Conservation (phyloP, 2,113 vertebrate species). For the Hippocampus mohnikei region DNA sequence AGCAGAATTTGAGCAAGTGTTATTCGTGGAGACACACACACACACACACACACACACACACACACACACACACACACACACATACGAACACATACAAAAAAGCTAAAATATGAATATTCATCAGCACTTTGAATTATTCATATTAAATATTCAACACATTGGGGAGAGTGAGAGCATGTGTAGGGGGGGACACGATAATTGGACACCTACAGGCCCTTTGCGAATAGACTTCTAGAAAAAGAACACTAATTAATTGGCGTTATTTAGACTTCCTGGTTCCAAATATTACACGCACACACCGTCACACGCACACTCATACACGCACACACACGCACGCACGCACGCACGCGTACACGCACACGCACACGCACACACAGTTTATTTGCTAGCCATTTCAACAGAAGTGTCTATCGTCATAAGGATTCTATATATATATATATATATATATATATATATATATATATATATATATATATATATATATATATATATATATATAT, state of each 20-base stretch:
- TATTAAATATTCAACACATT: slow-evolving; percentile 49
- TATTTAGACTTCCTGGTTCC: slow-evolving; percentile 29
- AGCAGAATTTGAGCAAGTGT: neutral
- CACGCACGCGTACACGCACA: neutral
- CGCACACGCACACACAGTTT: neutral
- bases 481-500: no score
- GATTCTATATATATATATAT: neutral
- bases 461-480: no score
- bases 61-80: no score
- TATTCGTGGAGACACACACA: slow-evolving; percentile 24
- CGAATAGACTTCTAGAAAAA: slow-evolving; percentile 46
- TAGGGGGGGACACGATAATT: slow-evolving; percentile 26
- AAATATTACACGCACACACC: neutral
- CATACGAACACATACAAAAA: no score
- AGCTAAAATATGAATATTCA: slow-evolving; percentile 46
- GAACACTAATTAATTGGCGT: slow-evolving; percentile 32
- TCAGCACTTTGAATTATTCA: slow-evolving; percentile 16
- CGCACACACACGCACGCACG: neutral
- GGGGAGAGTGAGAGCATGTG: slow-evolving; percentile 30
- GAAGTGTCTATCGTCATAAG: neutral
- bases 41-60: no score
- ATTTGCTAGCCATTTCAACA: neutral
- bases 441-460: no score
- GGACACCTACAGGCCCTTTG: slow-evolving; percentile 34
- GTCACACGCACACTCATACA: no score